Percentiles rank a stretch among this genome's conserved stretches.
Evolutionary conservation across 2,113 vertebrate species (phyloP).

Genomic region (Amblyopsis rosae): DNA sequence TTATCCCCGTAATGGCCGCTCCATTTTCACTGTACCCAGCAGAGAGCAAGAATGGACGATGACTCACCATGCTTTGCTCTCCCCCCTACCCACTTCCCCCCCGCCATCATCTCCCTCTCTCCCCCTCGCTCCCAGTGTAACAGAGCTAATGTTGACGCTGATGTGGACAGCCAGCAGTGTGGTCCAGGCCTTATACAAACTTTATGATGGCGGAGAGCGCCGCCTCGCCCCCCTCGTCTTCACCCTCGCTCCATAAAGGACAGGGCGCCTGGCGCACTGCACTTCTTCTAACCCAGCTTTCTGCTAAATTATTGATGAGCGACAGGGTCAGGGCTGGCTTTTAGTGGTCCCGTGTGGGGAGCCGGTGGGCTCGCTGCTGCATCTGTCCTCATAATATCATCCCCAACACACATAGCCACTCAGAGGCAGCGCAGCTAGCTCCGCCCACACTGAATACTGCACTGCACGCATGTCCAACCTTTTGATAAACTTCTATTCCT

Average conservation of each 20-base stretch:
- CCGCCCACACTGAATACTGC: constrained; percentile 4
- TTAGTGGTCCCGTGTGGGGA: constrained; percentile 80
- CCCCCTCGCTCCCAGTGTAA: constrained; percentile 57
- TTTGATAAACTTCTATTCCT: not conserved
- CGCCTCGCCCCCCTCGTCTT: constrained; percentile 58
- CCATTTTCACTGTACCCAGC: constrained; percentile 22
- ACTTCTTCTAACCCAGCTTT: constrained; percentile 89
- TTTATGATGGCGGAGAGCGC: constrained; percentile 81
- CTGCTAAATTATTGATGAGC: constrained; percentile 89
- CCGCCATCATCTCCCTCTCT: constrained; percentile 5
- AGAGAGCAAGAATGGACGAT: constrained; percentile 25
- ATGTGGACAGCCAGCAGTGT: constrained; percentile 71
- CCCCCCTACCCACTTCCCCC: constrained; percentile 1
- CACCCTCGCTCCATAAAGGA: constrained; percentile 74
- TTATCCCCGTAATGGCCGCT: constrained; percentile 13
- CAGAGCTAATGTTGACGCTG: constrained; percentile 81
- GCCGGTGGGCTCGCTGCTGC: constrained; percentile 48
- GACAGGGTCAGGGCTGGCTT: constrained; percentile 83
- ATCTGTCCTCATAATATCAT: constrained; percentile 79
- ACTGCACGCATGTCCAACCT: not conserved
- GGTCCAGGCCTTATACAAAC: constrained; percentile 80
- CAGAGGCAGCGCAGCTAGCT: constrained; percentile 48
- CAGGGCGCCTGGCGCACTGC: constrained; percentile 72
- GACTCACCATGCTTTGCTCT: constrained; percentile 40
- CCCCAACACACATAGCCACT: constrained; percentile 54